Conservation (phyloP, 2,113 vertebrate genomes). For the Bubo scandiacus region DNA sequence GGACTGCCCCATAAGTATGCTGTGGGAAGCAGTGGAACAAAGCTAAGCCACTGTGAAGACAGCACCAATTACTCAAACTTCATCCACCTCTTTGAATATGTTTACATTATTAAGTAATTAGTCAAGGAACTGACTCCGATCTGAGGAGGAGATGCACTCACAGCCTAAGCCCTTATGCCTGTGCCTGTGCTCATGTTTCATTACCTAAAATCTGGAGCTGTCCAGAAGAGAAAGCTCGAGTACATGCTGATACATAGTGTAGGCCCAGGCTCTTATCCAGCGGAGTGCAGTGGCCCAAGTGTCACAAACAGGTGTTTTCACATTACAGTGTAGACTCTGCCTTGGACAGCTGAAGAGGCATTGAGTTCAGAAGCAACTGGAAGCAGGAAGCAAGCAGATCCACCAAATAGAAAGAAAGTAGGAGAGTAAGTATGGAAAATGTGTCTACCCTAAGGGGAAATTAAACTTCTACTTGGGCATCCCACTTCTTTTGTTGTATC, state of each 20-base stretch:
- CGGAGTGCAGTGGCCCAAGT: not conserved
- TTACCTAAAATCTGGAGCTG: not conserved
- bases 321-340: not conserved
- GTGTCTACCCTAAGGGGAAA: not conserved
- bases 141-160: not conserved
- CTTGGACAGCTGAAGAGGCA: not conserved
- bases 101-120: not conserved
- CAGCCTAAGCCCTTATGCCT: not conserved
- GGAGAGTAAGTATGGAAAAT: not conserved
- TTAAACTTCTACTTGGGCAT: not conserved
- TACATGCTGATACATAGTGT: rapidly evolving
- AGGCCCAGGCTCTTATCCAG: not conserved
- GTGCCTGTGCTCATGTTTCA: not conserved
- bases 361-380: not conserved
- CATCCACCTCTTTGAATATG: not conserved
- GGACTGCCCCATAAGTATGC: not conserved
- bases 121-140: not conserved
- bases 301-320: not conserved
- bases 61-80: not conserved
- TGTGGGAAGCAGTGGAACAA: not conserved
- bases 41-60: not conserved
- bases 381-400: not conserved
- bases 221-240: not conserved
- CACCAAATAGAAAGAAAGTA: not conserved
- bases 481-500: rapidly evolving